Base-by-base conservation (phyloP, 1,140 invertebrate species). In the Drosophila bifasciata region DNA sequence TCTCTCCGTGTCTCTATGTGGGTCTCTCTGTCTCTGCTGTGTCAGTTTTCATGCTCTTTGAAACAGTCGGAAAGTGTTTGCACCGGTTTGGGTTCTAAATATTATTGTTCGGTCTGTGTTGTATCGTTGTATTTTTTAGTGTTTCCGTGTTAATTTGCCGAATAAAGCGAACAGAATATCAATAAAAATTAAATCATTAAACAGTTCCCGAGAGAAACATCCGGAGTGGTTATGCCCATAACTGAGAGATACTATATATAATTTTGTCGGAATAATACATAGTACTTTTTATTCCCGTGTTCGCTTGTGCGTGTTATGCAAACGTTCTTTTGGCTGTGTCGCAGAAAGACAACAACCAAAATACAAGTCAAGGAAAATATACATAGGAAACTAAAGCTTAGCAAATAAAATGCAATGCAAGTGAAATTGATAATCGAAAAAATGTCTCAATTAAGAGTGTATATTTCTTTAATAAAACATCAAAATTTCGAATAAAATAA, bases 221-320 rank as follows among this genome's bases (percentile, higher is more conserved):
- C 39, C 2, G 15, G 6, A 39, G 36, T n/a, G 15, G 16, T 17
- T n/a, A 50, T 40, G 63, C 52, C 67, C 21, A 51, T 63, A 43
- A 55, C 44, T n/a, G 39, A 39, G 5, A 17, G 21, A 44, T 17
- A 59, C 21, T 39, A 50, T 44, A 55, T 36, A 32, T 13, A 32
- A 32, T 32, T 9, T 32, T 48, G 46, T 45, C 19, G 19, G 46
- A 58, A 21, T 17, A 15, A 46, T 46, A 21, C 21, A 32, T 32
- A 32, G 9, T 46, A 49, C 25, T 48, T 45, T 49, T 19, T 41
- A 50, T 57, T 67, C 16, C 56, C 40, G 68, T 67, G 73, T 81
- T 64, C 48, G 61, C 61, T 68, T 86, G 78, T 81, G 83, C 78
- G 78, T 83, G 83, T 86, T 88, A 88, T 88, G 83, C 83, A 88